phyloP scores from a whole-genome alignment of 2,888 invertebrate genomes.

The Drosophila nigritarsus region DNA sequence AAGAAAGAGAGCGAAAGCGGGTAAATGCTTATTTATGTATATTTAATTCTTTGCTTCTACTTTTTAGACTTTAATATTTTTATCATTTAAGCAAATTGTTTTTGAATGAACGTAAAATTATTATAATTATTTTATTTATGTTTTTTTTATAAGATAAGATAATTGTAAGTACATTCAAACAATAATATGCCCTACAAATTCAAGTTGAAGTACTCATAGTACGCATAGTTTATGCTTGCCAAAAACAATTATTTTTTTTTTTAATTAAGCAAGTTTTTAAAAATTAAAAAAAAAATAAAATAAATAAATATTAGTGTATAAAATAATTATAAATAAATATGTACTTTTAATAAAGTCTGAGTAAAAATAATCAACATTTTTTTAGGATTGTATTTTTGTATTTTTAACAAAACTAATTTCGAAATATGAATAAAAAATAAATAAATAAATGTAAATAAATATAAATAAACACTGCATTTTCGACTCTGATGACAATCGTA shows the following conservation, averaged over 20 bases:
- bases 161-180: background rate
- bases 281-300: background rate
- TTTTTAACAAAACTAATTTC: background rate
- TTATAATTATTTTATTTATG: background rate
- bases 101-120: background rate
- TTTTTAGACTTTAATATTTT: background rate
- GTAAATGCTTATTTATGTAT: background rate
- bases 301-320: too few species aligned
- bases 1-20: too few species aligned
- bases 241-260: background rate
- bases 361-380: background rate
- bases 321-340: background rate
- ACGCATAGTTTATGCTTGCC: fast-evolving
- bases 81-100: background rate
- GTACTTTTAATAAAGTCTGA: background rate
- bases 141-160: background rate
- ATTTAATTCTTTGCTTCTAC: background rate
- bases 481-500: background rate
- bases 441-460: too few species aligned
- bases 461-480: too few species aligned
- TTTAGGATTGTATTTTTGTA: fast-evolving
- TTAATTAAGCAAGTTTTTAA: background rate
- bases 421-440: too few species aligned
- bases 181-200: too few species aligned
- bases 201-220: too few species aligned